Conservation (phyloP, 2,797 vertebrate species). For the Mycteria americana region DNA sequence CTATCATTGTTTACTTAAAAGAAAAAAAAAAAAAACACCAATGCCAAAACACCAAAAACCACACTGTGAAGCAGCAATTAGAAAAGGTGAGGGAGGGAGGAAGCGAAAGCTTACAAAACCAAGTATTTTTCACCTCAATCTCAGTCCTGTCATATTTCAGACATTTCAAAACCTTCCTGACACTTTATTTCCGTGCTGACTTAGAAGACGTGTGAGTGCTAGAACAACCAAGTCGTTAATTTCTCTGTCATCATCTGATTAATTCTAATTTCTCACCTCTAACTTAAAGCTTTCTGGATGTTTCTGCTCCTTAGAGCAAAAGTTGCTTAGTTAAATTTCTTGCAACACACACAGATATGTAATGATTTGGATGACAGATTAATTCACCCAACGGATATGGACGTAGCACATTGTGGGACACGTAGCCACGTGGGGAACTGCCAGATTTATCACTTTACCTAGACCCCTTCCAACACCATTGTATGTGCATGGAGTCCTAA, state of each 20-base stretch:
- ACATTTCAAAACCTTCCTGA: not conserved
- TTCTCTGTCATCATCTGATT: not conserved
- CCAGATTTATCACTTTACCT: not conserved
- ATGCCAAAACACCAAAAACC: not conserved
- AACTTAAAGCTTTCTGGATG: not conserved
- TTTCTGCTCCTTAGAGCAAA: not conserved
- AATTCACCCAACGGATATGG: not conserved
- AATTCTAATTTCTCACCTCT: not conserved
- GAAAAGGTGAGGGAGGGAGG: not conserved
- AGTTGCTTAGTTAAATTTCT: not conserved
- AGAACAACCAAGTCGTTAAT: not conserved
- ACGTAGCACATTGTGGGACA: not conserved
- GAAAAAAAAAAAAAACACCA: not conserved
- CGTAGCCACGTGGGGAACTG: not conserved
- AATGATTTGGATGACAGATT: not conserved
- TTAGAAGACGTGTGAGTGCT: accelerated
- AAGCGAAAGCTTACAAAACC: not conserved
- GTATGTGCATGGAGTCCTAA: not conserved
- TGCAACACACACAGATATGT: not conserved
- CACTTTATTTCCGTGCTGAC: not conserved
- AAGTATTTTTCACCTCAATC: not conserved
- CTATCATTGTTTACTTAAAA: not conserved
- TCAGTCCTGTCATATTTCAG: not conserved
- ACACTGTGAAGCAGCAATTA: not conserved
- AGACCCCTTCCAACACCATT: not conserved